Percentiles rank a stretch among this genome's conserved stretches.
Conservation (phyloP, 2,113 vertebrate species). For the Xyliphius kryptos region DNA sequence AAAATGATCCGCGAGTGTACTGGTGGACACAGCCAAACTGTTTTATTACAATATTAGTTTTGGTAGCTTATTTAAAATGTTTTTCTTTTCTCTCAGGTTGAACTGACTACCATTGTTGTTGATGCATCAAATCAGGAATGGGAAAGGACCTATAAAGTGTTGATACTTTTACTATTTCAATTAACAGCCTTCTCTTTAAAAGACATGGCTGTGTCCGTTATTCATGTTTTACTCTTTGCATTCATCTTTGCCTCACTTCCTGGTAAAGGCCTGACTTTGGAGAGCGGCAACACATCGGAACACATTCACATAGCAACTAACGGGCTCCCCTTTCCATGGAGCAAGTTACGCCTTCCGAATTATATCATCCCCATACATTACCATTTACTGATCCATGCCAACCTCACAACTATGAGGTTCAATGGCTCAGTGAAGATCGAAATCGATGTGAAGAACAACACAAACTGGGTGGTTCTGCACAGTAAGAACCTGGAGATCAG, state of each 20-base stretch:
- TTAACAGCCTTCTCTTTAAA: neutral
- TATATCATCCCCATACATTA: slow-evolving; percentile 65
- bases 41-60: neutral
- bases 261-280: slow-evolving; percentile 33
- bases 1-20: too few relatives aligned
- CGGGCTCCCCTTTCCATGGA: slow-evolving; percentile 67
- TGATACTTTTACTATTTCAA: neutral
- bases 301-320: slow-evolving; percentile 43
- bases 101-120: slow-evolving; percentile 1
- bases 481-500: slow-evolving; percentile 64
- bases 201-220: slow-evolving; percentile 30
- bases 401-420: slow-evolving; percentile 62
- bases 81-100: slow-evolving; percentile 39
- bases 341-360: slow-evolving; percentile 64
- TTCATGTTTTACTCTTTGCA: slow-evolving; percentile 44
- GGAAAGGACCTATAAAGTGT: slow-evolving; percentile 12
- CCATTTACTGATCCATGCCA: slow-evolving; percentile 62
- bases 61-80: neutral
- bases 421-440: slow-evolving; percentile 60
- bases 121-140: slow-evolving; percentile 1
- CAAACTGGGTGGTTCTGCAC: slow-evolving; percentile 69
- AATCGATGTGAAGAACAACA: slow-evolving; percentile 63
- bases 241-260: slow-evolving; percentile 41
- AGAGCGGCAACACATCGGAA: slow-evolving; percentile 37
- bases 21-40: too few relatives aligned